phyloP scores from a whole-genome alignment of 2,797 vertebrate species.

The Tragopan temminckii region DNA sequence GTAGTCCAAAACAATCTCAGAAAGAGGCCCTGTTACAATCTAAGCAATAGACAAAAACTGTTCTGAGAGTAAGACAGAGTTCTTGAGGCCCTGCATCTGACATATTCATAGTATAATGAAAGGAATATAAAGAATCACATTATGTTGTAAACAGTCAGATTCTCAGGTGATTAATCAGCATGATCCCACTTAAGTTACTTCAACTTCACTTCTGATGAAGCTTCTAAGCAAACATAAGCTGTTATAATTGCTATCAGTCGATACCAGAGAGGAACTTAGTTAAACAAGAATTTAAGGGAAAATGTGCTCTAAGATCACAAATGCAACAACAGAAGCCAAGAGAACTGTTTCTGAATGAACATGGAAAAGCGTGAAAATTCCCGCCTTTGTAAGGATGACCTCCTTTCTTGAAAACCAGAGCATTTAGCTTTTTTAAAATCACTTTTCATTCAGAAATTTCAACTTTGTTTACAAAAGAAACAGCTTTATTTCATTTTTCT shows the following conservation, averaged over 20 bases:
- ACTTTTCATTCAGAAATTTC: background rate
- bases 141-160: background rate
- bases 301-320: background rate
- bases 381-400: background rate
- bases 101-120: background rate
- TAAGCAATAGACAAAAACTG: background rate
- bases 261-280: background rate
- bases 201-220: background rate
- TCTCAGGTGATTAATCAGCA: background rate
- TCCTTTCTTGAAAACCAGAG: background rate
- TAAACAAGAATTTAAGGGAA: background rate
- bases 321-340: background rate
- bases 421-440: background rate
- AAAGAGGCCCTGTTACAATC: background rate
- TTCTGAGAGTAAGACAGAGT: accelerated
- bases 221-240: background rate
- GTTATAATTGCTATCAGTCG: background rate
- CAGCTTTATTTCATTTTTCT: background rate
- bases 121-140: background rate
- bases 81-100: background rate
- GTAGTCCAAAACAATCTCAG: background rate
- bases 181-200: background rate
- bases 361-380: background rate
- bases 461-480: background rate
- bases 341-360: background rate